phyloP scores from a whole-genome alignment of 2,113 vertebrate genomes.

The Rutilus rutilus region DNA sequence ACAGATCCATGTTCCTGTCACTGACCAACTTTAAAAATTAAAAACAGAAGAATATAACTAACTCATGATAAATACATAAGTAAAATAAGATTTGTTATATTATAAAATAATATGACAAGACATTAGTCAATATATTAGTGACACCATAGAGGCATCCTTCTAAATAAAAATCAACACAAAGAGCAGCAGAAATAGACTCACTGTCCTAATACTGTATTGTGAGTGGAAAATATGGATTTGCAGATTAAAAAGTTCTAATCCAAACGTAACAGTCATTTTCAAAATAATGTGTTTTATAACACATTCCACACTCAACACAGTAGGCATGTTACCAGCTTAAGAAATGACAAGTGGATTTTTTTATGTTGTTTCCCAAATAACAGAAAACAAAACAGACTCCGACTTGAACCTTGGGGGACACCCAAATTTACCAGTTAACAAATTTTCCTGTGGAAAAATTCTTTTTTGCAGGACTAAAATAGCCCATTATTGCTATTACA shows the following conservation, averaged over 20 bases:
- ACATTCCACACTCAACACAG: neutral
- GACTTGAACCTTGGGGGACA: neutral
- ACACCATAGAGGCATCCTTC: neutral
- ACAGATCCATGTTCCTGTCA: neutral
- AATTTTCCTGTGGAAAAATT: neutral
- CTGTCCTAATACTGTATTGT: conserved; percentile 17
- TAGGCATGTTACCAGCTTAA: neutral
- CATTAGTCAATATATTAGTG: conserved; percentile 4
- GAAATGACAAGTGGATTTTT: neutral
- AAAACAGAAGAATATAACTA: neutral
- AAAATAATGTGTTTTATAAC: neutral
- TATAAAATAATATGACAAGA: conserved; percentile 13
- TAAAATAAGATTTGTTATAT: neutral
- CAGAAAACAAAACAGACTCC: neutral
- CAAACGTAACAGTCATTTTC: neutral
- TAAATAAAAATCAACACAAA: neutral
- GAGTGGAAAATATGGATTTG: neutral
- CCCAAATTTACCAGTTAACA: neutral
- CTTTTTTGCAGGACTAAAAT: conserved; percentile 24
- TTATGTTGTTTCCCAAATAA: neutral
- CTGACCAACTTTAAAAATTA: neutral
- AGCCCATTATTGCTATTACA: conserved; percentile 45
- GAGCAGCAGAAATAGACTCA: conserved; percentile 11
- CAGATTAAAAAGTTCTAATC: neutral
- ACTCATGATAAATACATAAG: conserved; percentile 11